Evolutionary conservation across 2,888 invertebrate species (phyloP).

Genomic region (Chrysolina oricalcia): DNA sequence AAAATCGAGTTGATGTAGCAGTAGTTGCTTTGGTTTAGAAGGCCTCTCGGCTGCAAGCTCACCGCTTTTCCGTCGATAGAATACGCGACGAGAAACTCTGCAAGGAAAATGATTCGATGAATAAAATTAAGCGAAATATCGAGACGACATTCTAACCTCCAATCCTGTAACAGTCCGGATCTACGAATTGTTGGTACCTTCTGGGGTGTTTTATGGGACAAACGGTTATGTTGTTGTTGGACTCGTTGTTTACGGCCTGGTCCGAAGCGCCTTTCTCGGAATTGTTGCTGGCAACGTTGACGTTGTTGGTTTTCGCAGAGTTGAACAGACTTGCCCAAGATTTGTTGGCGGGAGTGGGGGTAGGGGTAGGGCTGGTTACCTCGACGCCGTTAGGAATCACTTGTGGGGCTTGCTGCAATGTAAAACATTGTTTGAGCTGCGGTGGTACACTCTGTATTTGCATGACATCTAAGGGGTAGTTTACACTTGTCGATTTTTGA

Average conservation of each 20-base stretch:
- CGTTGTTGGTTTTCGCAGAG: conserved; percentile 51
- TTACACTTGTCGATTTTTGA: no score
- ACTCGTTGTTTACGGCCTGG: conserved; percentile 55
- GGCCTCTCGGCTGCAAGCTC: conserved; percentile 89
- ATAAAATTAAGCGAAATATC: neutral
- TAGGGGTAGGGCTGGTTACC: conserved; percentile 39
- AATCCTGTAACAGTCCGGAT: conserved; percentile 81
- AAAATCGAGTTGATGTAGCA: conserved; percentile 97
- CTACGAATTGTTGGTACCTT: conserved; percentile 74
- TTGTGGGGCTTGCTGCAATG: neutral
- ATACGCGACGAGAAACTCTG: conserved; percentile 85
- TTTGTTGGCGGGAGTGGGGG: conserved; percentile 65
- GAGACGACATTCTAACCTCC: conserved; percentile 75
- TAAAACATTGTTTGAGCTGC: neutral
- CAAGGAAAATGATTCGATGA: conserved; percentile 59
- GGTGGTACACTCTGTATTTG: no score
- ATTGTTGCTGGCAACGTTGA: conserved; percentile 34
- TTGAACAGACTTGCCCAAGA: conserved; percentile 82
- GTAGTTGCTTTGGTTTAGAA: conserved; percentile 95
- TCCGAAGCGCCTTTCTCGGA: conserved; percentile 33
- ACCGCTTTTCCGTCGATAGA: conserved; percentile 86
- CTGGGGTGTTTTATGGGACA: conserved; percentile 70
- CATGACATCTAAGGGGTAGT: no score
- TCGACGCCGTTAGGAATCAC: conserved; percentile 27
- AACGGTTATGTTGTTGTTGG: conserved; percentile 58